Percentiles rank a stretch among this genome's conserved stretches.
phyloP scores from a whole-genome alignment of 1,140 invertebrate species.

The Drosophila rufa region DNA sequence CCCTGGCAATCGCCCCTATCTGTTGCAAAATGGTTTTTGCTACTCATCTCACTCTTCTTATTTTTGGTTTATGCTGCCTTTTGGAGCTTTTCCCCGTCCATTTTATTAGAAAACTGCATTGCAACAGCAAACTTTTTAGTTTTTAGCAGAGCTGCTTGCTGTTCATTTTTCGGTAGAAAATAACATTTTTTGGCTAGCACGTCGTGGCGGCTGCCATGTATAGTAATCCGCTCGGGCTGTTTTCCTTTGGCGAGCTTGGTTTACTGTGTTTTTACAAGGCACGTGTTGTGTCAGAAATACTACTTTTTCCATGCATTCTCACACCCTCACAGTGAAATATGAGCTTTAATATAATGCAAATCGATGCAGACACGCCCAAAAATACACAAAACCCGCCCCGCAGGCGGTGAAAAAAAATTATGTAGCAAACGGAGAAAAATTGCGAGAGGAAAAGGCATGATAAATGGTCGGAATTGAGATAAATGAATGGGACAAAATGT shows the following conservation, averaged over 20 bases:
- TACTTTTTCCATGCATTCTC: conserved; percentile 20
- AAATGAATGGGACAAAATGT: not conserved
- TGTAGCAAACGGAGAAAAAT: not conserved
- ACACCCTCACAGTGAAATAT: conserved; percentile 27
- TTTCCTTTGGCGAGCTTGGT: not conserved
- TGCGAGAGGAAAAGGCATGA: not conserved
- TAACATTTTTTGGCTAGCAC: conserved; percentile 16
- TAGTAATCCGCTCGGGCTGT: conserved; percentile 21
- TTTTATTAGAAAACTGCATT: conserved; percentile 32
- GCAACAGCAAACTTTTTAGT: conserved; percentile 32
- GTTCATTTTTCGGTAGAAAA: conserved; percentile 29
- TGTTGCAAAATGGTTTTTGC: conserved; percentile 43
- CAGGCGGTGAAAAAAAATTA: not conserved
- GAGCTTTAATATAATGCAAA: conserved; percentile 38
- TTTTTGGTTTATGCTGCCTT: conserved; percentile 11
- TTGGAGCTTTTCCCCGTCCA: not conserved
- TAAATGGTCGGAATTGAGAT: not conserved
- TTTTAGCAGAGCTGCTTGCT: conserved; percentile 2
- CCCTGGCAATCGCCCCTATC: conserved; percentile 7
- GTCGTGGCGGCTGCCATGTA: conserved; percentile 7
- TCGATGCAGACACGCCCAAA: conserved; percentile 31
- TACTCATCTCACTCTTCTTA: conserved; percentile 21
- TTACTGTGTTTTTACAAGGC: not conserved
- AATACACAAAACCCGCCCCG: not conserved
- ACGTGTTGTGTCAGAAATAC: conserved; percentile 15